These are phyloP conservation scores for Hystrix cristata DNA, from an alignment of 2,113 vertebrate genomes.

Conservation along the genomic window DNA sequence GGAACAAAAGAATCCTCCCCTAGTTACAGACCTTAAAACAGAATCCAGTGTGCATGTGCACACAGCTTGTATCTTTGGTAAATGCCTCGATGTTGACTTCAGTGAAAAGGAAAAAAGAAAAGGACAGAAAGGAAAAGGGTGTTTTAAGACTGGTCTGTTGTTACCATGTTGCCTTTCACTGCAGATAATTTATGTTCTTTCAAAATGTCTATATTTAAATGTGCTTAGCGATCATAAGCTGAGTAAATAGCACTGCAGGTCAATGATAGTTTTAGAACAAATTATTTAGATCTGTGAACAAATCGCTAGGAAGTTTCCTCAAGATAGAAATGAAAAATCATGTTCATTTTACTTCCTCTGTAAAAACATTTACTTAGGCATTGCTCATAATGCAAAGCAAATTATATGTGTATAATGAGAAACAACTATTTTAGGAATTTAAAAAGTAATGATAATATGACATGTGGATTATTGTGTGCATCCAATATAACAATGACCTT, in stretches of 20 bases:
- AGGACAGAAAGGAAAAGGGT: not conserved
- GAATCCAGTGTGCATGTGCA: not conserved
- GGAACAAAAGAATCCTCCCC: conserved; percentile 9
- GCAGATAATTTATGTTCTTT: not conserved
- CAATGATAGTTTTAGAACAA: conserved; percentile 60
- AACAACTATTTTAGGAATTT: conserved; percentile 26
- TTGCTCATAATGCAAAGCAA: not conserved
- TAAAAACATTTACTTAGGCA: conserved; percentile 49
- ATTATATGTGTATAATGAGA: not conserved
- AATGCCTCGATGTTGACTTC: not conserved
- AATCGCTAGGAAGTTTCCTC: not conserved
- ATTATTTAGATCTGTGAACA: conserved; percentile 50
- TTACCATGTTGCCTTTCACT: not conserved
- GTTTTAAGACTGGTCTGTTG: not conserved
- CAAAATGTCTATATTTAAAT: conserved; percentile 39
- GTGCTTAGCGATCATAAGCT: not conserved
- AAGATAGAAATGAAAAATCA: conserved; percentile 47
- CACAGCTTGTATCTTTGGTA: not conserved
- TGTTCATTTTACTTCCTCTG: not conserved
- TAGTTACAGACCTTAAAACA: not conserved
- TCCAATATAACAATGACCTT: not conserved
- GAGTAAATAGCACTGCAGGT: conserved; percentile 45
- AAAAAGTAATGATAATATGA: not conserved
- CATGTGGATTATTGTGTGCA: not conserved
- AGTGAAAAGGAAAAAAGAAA: not conserved